phyloP scores from a whole-genome alignment of 1,140 invertebrate species.

The Anastatus disparis region DNA sequence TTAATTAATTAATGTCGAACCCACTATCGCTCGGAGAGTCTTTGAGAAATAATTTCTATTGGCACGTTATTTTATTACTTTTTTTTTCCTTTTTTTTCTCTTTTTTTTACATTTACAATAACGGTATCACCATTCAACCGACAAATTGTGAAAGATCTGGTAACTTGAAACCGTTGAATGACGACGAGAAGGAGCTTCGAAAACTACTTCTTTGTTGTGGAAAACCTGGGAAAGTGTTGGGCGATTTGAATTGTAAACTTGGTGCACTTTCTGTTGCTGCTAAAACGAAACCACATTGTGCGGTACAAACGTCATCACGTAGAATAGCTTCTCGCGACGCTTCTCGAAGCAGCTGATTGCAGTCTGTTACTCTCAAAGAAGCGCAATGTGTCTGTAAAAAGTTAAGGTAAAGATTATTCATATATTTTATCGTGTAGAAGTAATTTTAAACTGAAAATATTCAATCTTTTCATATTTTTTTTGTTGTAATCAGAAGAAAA shows the following conservation, averaged over 20 bases:
- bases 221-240: conserved; percentile 52
- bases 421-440: too few species aligned
- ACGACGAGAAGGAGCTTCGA: conserved; percentile 54
- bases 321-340: conserved; percentile 84
- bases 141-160: conserved; percentile 75
- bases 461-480: too few species aligned
- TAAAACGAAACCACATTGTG: conserved; percentile 82
- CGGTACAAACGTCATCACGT: conserved; percentile 87
- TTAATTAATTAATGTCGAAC: background rate
- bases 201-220: conserved; percentile 54
- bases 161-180: conserved; percentile 69
- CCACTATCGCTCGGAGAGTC: background rate
- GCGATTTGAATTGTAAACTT: conserved; percentile 55
- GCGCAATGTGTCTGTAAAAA: conserved; percentile 85
- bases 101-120: too few species aligned
- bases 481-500: too few species aligned
- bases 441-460: too few species aligned
- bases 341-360: conserved; percentile 81
- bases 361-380: conserved; percentile 88
- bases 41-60: conserved; percentile 30
- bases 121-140: conserved; percentile 62
- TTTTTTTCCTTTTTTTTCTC: too few species aligned
- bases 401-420: too few species aligned
- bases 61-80: conserved; percentile 24
- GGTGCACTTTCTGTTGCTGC: conserved; percentile 56